These are phyloP conservation scores for Morus bassanus DNA, from an alignment of 2,797 vertebrate species.

Conservation along the genomic window DNA sequence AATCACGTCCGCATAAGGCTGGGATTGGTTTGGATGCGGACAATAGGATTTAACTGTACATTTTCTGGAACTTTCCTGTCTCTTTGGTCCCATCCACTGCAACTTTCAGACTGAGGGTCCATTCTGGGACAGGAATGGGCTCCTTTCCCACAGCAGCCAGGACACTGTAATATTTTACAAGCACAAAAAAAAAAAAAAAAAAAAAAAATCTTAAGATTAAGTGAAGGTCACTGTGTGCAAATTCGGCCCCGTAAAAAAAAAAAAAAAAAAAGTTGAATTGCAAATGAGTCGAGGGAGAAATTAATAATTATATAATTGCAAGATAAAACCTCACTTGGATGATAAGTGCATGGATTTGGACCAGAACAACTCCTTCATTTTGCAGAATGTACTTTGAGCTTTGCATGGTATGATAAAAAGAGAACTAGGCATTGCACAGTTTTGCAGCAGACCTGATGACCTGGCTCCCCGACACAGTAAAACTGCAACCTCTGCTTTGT, in stretches of 20 bases:
- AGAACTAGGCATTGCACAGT: neutral
- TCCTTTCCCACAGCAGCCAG: neutral
- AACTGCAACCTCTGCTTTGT: neutral
- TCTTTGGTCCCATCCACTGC: neutral
- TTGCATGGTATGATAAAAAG: neutral
- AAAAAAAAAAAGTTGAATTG: neutral
- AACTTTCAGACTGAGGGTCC: neutral
- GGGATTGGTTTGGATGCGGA: neutral
- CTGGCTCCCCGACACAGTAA: neutral
- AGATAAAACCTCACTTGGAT: neutral
- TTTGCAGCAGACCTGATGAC: neutral
- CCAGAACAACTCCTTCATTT: neutral
- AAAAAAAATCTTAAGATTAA: neutral
- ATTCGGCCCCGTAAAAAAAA: neutral
- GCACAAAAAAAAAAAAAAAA: accelerated
- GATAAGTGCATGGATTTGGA: neutral
- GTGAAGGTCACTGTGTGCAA: neutral
- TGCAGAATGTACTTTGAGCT: slow-evolving; percentile 5
- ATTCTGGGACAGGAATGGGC: neutral
- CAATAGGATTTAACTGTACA: neutral
- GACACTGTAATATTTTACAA: neutral
- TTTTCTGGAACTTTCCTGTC: neutral
- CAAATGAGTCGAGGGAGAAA: neutral
- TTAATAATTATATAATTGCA: neutral
- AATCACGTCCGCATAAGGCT: neutral